phyloP scores from a whole-genome alignment of 2,797 vertebrate species.

The Enteromius treurensis region DNA sequence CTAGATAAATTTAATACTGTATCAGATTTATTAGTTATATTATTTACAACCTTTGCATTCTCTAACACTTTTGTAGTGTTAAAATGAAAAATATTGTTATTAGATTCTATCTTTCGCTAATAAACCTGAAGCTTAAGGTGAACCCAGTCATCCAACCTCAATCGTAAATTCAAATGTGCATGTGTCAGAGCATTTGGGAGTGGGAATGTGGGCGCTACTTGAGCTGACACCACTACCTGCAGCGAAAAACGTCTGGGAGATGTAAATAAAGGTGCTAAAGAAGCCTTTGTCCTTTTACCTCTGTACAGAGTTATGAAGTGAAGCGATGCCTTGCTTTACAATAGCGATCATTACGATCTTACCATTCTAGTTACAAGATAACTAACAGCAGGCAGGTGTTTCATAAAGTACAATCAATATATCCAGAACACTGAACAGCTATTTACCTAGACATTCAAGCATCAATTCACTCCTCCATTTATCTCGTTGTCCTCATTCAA shows the following conservation, averaged over 20 bases:
- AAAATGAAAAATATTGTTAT: not conserved
- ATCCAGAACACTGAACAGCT: not conserved
- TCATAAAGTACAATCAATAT: constrained; percentile 1
- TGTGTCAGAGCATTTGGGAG: not conserved
- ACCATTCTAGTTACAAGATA: constrained; percentile 2
- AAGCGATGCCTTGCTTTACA: not conserved
- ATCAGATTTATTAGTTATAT: not conserved
- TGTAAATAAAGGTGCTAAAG: constrained; percentile 60
- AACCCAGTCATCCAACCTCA: not conserved
- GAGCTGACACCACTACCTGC: constrained; percentile 1
- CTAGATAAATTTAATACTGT: not conserved
- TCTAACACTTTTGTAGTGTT: not conserved
- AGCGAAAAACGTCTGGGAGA: not conserved
- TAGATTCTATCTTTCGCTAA: not conserved
- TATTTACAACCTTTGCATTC: not conserved
- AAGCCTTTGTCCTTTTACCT: constrained; percentile 37
- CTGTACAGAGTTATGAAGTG: constrained; percentile 7
- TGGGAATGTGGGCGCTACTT: not conserved
- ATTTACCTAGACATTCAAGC: not conserved
- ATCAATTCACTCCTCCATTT: not conserved
- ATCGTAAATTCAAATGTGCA: not conserved
- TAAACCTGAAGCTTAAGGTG: not conserved
- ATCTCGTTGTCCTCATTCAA: constrained; percentile 10
- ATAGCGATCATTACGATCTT: not conserved
- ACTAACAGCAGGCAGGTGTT: constrained; percentile 6